phyloP scores from a whole-genome alignment of 1,140 invertebrate genomes.

The Heliconius hermathena region DNA sequence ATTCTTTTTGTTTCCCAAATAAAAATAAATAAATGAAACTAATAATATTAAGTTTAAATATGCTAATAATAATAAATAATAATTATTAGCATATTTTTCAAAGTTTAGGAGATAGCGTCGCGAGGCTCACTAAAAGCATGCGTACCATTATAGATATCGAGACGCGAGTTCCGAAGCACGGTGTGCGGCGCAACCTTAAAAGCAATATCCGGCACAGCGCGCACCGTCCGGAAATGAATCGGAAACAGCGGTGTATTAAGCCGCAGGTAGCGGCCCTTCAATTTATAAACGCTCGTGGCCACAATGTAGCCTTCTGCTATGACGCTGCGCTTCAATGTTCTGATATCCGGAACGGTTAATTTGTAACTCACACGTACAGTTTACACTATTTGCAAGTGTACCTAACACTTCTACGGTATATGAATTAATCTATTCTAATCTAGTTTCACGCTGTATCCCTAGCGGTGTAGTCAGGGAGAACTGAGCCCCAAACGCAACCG shows the following conservation, averaged over 20 bases:
- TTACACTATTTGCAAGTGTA: not conserved
- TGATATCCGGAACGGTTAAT: conserved; percentile 70
- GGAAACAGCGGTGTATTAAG: conserved; percentile 83
- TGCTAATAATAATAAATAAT: not conserved
- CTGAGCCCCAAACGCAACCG: too few relatives aligned
- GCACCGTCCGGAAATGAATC: conserved; percentile 81
- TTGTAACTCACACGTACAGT: conserved; percentile 55
- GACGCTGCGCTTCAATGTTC: conserved; percentile 51
- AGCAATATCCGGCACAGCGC: conserved; percentile 81
- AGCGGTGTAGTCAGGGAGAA: too few relatives aligned
- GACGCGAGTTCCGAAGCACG: conserved; percentile 54
- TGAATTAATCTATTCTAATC: too few relatives aligned
- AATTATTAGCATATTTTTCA: too few relatives aligned
- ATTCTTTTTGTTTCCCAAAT: too few relatives aligned
- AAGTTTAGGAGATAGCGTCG: too few relatives aligned
- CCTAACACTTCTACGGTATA: too few relatives aligned
- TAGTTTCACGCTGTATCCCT: too few relatives aligned
- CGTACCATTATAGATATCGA: conserved; percentile 29
- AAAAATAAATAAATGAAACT: too few relatives aligned
- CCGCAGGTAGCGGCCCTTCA: conserved; percentile 80
- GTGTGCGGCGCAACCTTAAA: conserved; percentile 81
- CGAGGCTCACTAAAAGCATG: not conserved
- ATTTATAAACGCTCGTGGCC: conserved; percentile 79
- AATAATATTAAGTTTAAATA: too few relatives aligned
- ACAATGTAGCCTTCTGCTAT: conserved; percentile 57